Evolutionary conservation across 1,140 invertebrate species (phyloP), one percentile per base, ranked within the genome.

Genomic region (Asobara japonica): DNA sequence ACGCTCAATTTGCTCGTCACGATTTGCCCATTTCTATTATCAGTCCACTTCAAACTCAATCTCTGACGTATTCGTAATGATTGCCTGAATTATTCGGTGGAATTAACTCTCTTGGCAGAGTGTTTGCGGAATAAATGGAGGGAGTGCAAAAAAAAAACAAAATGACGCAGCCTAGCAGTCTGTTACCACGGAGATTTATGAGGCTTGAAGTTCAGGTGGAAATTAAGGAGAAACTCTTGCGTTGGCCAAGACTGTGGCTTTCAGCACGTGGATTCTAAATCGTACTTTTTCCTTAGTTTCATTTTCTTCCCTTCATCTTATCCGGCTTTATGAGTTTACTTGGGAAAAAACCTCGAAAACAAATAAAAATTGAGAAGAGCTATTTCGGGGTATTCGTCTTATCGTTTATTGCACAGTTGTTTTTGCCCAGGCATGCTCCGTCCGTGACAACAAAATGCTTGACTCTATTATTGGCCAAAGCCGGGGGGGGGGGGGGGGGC

Each of bases 281-380:
- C 2, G 65, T 18, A 62, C 38, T 70, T 41, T 38, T 62, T 25
- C 22, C n/a, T 10, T 27, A n/a, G n/a, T 22, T 11, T 56, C 51
- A 25, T 2, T 56, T 56, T 0, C 22, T 56, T 25, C 25, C 0
- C 22, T 56, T 56, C 25, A 10, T 56, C 13, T 11, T 56, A 8
- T 25, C 60, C 38, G 22, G 13, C 8, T 69, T 69, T 60, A 18
- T 6, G 20, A 20, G 20, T 25, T 38, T 13, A 22, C 30, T 51
- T 3, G 22, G 18, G 13, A 18, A 10, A 3, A 10, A 10, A 56
- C 18, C 31, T 6, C 13, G 51, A 56, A 56, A 18, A 56, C 22
- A 27, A 56, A 27, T 25, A 66, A 73, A n/a, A 65, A 51, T 31
- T 64, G 11, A 0, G 60, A 10, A 69, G 66, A 69, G 65, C 51